Conservation (phyloP, 2,888 invertebrate genomes). For the Julus scandinavius region DNA sequence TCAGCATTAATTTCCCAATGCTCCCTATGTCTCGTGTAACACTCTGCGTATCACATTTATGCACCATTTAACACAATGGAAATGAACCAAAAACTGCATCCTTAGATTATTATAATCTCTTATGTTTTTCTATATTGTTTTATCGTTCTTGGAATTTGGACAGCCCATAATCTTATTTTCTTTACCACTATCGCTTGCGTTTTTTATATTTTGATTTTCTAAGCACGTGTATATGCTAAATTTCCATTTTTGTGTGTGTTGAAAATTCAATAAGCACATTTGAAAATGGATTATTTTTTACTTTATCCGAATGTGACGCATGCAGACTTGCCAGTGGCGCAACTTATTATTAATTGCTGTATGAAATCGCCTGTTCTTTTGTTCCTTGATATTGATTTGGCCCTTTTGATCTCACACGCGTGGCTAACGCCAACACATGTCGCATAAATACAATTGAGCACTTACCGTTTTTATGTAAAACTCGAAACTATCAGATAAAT, state of each 20-base stretch:
- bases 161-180: neutral
- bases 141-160: neutral
- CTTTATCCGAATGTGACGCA: neutral
- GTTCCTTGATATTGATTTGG: neutral
- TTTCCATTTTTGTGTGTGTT: neutral
- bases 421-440: too few species aligned
- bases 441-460: too few species aligned
- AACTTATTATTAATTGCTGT: neutral
- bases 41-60: neutral
- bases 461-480: too few species aligned
- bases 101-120: neutral
- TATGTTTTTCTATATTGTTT: neutral
- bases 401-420: neutral
- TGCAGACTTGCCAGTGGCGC: neutral
- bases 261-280: neutral
- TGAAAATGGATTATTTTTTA: constrained; percentile 14
- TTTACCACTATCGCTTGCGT: neutral
- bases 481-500: too few species aligned
- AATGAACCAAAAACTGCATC: neutral
- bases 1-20: neutral
- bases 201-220: neutral
- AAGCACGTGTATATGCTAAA: neutral
- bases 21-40: neutral
- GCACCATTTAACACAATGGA: neutral
- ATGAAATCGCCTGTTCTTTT: neutral